Evolutionary conservation across 1,140 invertebrate species (phyloP), one percentile per base, ranked within the genome.

Genomic region (Antheraea pernyi): DNA sequence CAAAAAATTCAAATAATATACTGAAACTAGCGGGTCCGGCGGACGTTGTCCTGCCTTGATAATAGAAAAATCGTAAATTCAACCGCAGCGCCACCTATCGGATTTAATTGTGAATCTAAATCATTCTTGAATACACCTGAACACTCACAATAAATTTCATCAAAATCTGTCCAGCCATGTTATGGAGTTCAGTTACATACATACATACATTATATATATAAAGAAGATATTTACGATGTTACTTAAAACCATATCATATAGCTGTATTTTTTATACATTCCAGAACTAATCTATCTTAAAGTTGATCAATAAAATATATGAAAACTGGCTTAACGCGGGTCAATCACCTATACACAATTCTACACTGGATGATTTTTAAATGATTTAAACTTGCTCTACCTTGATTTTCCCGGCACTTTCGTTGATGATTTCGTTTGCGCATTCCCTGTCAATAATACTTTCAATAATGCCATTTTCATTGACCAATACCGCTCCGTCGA

Each of bases 381-480:
- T 16, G 9, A 53, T 53, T 53, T 53, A 16, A 1, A 53, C 16
- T 53, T n/a, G 46, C 0, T 53, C 13, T 85, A 93, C 92, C 82
- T 91, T 81, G 62, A 93, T 82, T 62, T 86, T 84, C 11, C 83
- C 79, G 72, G 92, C 88, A 67, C 82, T 86, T 37, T 93, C 88
- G 11, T 91, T 86, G 4, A 93, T 16, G 66, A 94, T 84, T 64
- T 91, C 90, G 67, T 91, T 88, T 74, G 69, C 88, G 74, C 88
- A 84, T 70, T 78, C 68, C 70, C 78, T 90, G 72, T 68, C 91
- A 70, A 83, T 83, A 60, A 93, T 69, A 68, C 87, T 72, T 74
- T 82, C 75, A 65, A 93, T 92, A 19, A 82, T 70, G 0, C 92
- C 92, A 70, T 78, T 73, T 61, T 80, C 79, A 68, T 88, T 70